Base-by-base conservation (phyloP, 2,888 invertebrate genomes). In the Limnephilus rhombicus region DNA sequence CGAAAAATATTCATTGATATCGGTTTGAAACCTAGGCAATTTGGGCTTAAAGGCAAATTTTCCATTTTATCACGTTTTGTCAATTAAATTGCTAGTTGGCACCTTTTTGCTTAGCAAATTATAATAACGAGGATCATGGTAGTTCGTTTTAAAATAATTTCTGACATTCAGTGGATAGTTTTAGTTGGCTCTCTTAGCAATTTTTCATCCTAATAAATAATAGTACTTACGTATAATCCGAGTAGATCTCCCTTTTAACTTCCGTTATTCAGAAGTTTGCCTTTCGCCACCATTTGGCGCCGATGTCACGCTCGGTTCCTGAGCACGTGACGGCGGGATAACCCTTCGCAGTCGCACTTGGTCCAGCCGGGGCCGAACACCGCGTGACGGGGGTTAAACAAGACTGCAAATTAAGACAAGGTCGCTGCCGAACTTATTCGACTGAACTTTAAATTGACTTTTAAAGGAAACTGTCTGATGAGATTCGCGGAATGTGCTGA, bases 181-280 rank as follows among this genome's bases (percentile, higher is more conserved):
- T 68, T 24, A 68, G 24, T n/a, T 68, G n/a, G 24, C 68, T 68
- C 68, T 68, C 24, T 7, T 24, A 24, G 68, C 68, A 9, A n/a
- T 68, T 68, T 24, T 68, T 24, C 24, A 24, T 68, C 68, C 24
- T 11, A 68, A 68, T 68, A 68, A 68, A 68, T 68, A 7, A 68
- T 49, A 13, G 49, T 68, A 68, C 68, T 68, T 68, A n/a, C 9
- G 68, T n/a, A 68, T 68, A 68, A 68, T 68, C n/a, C 24, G 24
- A 68, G 68, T 68, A 68, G 92, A 86, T 92, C 88, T 89, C 88
- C 89, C 81, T 89, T 68, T 91, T 90, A 85, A 91, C 92, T 85
- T 92, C 89, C 92, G 89, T 80, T 90, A 92, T 80, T 89, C 83
- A 45, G 85, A 92, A 91, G 92, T 91, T 92, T 89, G 41, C 91